These are phyloP conservation scores for Gadus macrocephalus DNA, from an alignment of 2,113 vertebrate genomes.

Conservation along the genomic window DNA sequence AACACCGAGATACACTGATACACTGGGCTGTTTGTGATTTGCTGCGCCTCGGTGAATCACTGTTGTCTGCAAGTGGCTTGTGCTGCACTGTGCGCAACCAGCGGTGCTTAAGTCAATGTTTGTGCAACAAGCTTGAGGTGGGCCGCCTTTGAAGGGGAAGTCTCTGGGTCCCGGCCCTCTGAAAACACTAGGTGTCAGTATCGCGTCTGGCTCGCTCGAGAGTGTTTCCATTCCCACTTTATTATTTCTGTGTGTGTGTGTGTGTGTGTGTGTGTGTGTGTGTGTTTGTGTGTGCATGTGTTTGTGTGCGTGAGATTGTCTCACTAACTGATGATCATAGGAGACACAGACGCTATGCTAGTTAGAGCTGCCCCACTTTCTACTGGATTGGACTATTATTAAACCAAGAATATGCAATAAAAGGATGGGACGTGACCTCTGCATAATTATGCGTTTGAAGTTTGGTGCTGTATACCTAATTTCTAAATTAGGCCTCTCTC, in stretches of 20 bases:
- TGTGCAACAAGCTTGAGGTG: slow-evolving; percentile 15
- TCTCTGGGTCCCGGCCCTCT: slow-evolving; percentile 1
- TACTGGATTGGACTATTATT: slow-evolving; percentile 9
- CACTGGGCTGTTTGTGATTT: slow-evolving; percentile 38
- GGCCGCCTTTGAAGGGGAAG: slow-evolving; percentile 1
- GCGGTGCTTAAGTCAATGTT: slow-evolving; percentile 13
- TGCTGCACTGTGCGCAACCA: slow-evolving; percentile 16
- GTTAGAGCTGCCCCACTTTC: background rate
- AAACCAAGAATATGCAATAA: slow-evolving; percentile 40
- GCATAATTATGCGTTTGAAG: slow-evolving; percentile 48
- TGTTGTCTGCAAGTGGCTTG: slow-evolving; percentile 24
- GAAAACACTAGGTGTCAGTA: slow-evolving; percentile 65
- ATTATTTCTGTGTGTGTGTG: background rate
- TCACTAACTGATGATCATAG: slow-evolving; percentile 24
- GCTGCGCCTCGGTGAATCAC: slow-evolving; percentile 40
- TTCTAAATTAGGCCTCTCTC: slow-evolving; percentile 37
- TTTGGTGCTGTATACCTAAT: slow-evolving; percentile 44
- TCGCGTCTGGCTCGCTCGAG: slow-evolving; percentile 40
- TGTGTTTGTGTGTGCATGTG: too few relatives aligned
- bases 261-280: too few relatives aligned
- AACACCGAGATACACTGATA: slow-evolving; percentile 49
- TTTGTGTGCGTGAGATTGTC: too few relatives aligned
- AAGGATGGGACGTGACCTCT: slow-evolving; percentile 16
- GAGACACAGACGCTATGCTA: slow-evolving; percentile 29
- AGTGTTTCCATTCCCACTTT: slow-evolving; percentile 27